Base-by-base conservation (phyloP, 1,140 invertebrate genomes). In the Drosophila arawakana region DNA sequence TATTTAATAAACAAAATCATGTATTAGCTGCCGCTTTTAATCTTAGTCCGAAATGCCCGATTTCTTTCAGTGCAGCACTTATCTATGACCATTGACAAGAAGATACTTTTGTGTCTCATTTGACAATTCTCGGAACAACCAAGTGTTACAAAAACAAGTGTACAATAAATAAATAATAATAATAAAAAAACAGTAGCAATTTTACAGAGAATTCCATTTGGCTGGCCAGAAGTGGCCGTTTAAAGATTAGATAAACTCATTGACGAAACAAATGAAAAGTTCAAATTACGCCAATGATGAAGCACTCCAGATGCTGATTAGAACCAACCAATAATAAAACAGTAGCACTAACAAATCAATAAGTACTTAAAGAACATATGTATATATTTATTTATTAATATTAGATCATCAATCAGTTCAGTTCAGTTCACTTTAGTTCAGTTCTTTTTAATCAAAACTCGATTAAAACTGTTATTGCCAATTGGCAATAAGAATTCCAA, bases 191-290 rank as follows among this genome's bases (percentile, higher is more conserved):
- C 25, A 30, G 25, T 55, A 63, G 39, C 11, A 30, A 7, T 2
- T 35, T 65, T 60, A 50, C 34, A 49, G 18, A 50, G 46, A 60
- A 60, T 52, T 60, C 10, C 30, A 41, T 60, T 60, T 52, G 7
- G 35, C 35, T 7, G 7, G 7, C 30, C 18, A n/a, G 43, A 11
- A 55, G 41, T 55, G 62, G 43, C 39, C 15, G 43, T 30, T 30
- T 35, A 37, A 44, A 62, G 68, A 70, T 70, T 55, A 63, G 68
- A 70, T 70, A 70, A 57, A 46, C 37, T 30, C 49, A 54, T 18
- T 37, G 30, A 57, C 47, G 25, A 37, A 62, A 34, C 49, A 52
- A 52, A 30, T 52, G 2, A 3, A 13, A 34, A 44, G 41, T n/a
- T 58, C 30, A 46, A 54, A 59, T 30, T 30, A 30, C 25, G 25